Evolutionary conservation across 2,113 vertebrate genomes (phyloP).

Genomic region (Girardinichthys multiradiatus): DNA sequence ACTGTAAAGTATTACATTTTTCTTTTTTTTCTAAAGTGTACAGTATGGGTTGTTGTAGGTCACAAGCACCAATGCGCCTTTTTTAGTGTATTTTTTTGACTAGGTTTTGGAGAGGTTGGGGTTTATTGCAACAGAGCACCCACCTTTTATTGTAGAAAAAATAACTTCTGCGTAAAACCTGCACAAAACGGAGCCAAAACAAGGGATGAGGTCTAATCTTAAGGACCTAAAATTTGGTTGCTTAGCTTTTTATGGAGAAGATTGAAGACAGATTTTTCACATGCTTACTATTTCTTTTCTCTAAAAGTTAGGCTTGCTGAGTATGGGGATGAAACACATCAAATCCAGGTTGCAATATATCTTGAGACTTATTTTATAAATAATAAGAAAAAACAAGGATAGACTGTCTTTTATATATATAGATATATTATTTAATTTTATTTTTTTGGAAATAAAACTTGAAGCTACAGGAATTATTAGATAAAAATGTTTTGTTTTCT

Average conservation of each 20-base stretch:
- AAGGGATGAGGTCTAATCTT: slow-evolving; percentile 28
- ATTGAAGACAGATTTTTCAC: slow-evolving; percentile 72
- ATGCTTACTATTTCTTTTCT: slow-evolving; percentile 68
- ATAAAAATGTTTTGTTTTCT: slow-evolving; percentile 78
- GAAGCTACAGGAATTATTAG: slow-evolving; percentile 82
- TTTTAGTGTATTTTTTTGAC: slow-evolving; percentile 70
- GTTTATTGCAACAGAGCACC: slow-evolving; percentile 46
- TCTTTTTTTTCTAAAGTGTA: slow-evolving; percentile 64
- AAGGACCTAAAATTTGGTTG: slow-evolving; percentile 56
- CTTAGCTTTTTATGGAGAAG: slow-evolving; percentile 74
- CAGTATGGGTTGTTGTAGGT: slow-evolving; percentile 72
- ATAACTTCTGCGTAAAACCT: slow-evolving; percentile 33
- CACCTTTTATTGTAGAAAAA: slow-evolving; percentile 46
- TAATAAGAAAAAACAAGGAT: slow-evolving; percentile 68
- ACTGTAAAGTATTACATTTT: slow-evolving; percentile 75
- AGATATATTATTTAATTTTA: slow-evolving; percentile 86
- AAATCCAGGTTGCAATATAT: slow-evolving; percentile 83
- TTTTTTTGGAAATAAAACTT: slow-evolving; percentile 83
- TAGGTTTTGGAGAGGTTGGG: slow-evolving; percentile 52
- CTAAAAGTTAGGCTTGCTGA: slow-evolving; percentile 63
- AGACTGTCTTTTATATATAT: slow-evolving; percentile 82
- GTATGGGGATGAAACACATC: slow-evolving; percentile 53
- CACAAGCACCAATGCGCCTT: slow-evolving; percentile 80
- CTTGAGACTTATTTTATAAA: slow-evolving; percentile 85
- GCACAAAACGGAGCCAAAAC: slow-evolving; percentile 31